Evolutionary conservation across 2,888 invertebrate genomes (phyloP).

Genomic region (Masnerella sp.): DNA sequence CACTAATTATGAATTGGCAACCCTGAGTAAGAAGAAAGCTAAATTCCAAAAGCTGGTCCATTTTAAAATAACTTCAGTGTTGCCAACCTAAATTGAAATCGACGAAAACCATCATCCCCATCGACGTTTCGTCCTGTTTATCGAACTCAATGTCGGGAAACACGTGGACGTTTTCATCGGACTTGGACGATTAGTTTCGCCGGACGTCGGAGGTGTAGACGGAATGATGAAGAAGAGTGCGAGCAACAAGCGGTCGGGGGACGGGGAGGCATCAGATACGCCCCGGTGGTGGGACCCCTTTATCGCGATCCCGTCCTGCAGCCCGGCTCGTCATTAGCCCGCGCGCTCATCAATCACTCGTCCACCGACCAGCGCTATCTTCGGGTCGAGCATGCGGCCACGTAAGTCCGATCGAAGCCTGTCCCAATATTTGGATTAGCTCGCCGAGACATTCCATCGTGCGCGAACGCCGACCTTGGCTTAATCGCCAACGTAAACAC

Average conservation of each 20-base stretch:
- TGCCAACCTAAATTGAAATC: too few relatives aligned
- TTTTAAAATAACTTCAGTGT: too few relatives aligned
- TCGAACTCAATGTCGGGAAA: too few relatives aligned
- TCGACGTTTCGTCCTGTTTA: too few relatives aligned
- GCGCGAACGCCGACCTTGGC: slow-evolving; percentile 40
- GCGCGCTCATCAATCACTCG: slow-evolving; percentile 77
- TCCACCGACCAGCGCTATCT: slow-evolving; percentile 71
- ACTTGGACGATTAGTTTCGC: slow-evolving; percentile 26
- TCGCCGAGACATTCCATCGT: slow-evolving; percentile 35
- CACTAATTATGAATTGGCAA: too few relatives aligned
- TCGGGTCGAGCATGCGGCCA: slow-evolving; percentile 40
- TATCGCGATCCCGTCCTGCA: slow-evolving; percentile 77
- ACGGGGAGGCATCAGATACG: slow-evolving; percentile 58
- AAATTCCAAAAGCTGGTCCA: too few relatives aligned
- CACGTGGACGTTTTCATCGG: slow-evolving; percentile 47
- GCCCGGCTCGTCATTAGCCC: slow-evolving; percentile 77
- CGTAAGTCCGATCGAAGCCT: slow-evolving; percentile 59
- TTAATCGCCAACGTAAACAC: slow-evolving; percentile 40
- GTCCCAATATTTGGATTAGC: slow-evolving; percentile 75
- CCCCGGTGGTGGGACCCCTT: slow-evolving; percentile 73
- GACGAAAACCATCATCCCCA: too few relatives aligned
- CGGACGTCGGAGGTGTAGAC: slow-evolving; percentile 49
- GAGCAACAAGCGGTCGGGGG: slow-evolving; percentile 32
- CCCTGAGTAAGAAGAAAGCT: too few relatives aligned
- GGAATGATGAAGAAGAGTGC: slow-evolving; percentile 47